Conservation (phyloP, 2,797 vertebrate species). For the Phalanger gymnotis region DNA sequence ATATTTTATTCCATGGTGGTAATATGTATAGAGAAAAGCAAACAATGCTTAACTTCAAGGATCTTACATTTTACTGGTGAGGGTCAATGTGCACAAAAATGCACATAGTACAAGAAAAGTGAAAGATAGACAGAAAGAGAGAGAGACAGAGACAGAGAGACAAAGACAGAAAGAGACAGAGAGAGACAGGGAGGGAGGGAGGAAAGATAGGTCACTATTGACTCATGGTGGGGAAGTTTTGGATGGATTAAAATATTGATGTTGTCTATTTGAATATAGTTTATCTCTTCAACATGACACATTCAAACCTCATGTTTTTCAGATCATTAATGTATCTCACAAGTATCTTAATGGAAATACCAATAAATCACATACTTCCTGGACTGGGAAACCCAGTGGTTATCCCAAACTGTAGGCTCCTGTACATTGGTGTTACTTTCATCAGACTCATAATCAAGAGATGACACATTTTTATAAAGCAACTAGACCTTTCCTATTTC, state of each 20-base stretch:
- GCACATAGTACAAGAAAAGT: no score
- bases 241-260: neutral
- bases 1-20: no score
- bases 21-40: no score
- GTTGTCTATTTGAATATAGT: neutral
- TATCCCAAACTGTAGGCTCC: conserved; percentile 39
- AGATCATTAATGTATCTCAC: conserved; percentile 42
- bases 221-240: neutral
- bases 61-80: no score
- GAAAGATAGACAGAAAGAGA: no score
- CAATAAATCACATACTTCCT: conserved; percentile 27
- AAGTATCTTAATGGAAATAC: conserved; percentile 46
- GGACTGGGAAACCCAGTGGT: conserved; percentile 23
- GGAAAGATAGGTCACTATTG: neutral
- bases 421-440: conserved; percentile 50
- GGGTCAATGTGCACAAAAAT: no score
- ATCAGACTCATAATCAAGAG: conserved; percentile 43
- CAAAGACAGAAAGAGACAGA: no score
- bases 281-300: neutral
- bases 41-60: no score
- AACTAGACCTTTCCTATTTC: conserved; percentile 59
- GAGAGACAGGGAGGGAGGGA: neutral
- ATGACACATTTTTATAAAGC: conserved; percentile 24
- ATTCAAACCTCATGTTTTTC: conserved; percentile 8
- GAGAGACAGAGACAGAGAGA: neutral